phyloP scores from a whole-genome alignment of 23 tunicate genomes.

The Clavelina lepadiformis region DNA sequence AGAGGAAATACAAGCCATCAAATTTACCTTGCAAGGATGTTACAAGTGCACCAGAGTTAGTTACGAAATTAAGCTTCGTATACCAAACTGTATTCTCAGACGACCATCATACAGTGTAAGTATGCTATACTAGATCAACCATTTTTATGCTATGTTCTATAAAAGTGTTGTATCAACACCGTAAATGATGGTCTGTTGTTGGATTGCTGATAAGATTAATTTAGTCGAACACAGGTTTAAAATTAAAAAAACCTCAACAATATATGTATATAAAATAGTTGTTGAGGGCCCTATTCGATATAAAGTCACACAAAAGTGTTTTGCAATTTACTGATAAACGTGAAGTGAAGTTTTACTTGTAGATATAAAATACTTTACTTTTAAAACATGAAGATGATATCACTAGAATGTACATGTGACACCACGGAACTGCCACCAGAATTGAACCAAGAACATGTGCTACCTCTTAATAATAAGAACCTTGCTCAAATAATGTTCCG shows the following conservation, averaged over 20 bases:
- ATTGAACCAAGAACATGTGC: not conserved
- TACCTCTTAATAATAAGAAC: constrained; percentile 5
- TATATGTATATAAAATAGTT: too few relatives aligned
- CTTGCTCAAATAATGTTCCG: constrained; percentile 19
- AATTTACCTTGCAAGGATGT: not conserved
- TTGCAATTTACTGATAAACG: not conserved
- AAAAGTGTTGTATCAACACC: too few relatives aligned
- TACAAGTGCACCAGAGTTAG: not conserved
- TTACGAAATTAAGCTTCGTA: constrained; percentile 10
- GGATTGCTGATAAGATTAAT: too few relatives aligned
- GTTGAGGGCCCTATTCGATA: too few relatives aligned
- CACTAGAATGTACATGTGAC: constrained; percentile 29
- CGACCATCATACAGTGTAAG: constrained; percentile 38
- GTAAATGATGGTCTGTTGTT: too few relatives aligned
- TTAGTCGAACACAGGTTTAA: too few relatives aligned
- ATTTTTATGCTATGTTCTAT: too few relatives aligned
- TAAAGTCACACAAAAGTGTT: too few relatives aligned
- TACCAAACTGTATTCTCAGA: constrained; percentile 25
- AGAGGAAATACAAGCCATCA: constrained; percentile 2
- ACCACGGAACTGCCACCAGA: constrained; percentile 6
- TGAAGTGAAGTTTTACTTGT: not conserved
- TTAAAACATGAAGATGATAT: constrained; percentile 13
- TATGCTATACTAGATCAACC: too few relatives aligned
- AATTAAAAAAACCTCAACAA: too few relatives aligned
- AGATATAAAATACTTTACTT: not conserved